phyloP scores from a whole-genome alignment of 2,113 vertebrate species.

The Silurus asotus region DNA sequence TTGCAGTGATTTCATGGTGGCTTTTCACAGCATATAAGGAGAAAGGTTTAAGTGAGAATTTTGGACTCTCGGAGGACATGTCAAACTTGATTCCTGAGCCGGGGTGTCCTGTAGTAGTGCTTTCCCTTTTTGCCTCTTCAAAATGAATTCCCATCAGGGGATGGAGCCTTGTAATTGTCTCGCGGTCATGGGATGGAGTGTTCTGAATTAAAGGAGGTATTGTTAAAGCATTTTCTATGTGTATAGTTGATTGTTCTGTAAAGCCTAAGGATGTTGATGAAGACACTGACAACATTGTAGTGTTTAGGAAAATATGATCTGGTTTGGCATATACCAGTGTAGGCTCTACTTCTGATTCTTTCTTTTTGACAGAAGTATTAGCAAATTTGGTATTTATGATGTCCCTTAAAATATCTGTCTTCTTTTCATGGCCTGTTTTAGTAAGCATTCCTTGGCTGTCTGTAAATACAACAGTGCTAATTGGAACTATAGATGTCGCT shows the following conservation, averaged over 20 bases:
- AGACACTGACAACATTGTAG: slow-evolving; percentile 34
- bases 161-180: slow-evolving; percentile 41
- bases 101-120: not conserved
- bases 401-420: slow-evolving; percentile 48
- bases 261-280: slow-evolving; percentile 47
- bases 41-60: slow-evolving; percentile 35
- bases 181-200: slow-evolving; percentile 18
- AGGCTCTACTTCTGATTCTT: slow-evolving; percentile 34
- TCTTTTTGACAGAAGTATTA: slow-evolving; percentile 39
- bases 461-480: slow-evolving; percentile 54
- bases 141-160: slow-evolving; percentile 42
- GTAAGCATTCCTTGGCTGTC: slow-evolving; percentile 55
- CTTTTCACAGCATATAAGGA: slow-evolving; percentile 34
- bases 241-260: slow-evolving; percentile 35
- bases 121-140: slow-evolving; percentile 35
- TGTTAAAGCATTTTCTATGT: slow-evolving; percentile 24
- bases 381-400: slow-evolving; percentile 21
- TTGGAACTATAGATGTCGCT: slow-evolving; percentile 40
- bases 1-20: slow-evolving; percentile 14
- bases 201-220: slow-evolving; percentile 2
- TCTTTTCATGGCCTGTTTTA: slow-evolving; percentile 59
- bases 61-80: slow-evolving; percentile 10
- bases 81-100: slow-evolving; percentile 36
- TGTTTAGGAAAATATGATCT: slow-evolving; percentile 35
- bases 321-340: slow-evolving; percentile 22